These are phyloP conservation scores for Halcyon chelicuti DNA, from an alignment of 2,797 vertebrate genomes.

Conservation along the genomic window DNA sequence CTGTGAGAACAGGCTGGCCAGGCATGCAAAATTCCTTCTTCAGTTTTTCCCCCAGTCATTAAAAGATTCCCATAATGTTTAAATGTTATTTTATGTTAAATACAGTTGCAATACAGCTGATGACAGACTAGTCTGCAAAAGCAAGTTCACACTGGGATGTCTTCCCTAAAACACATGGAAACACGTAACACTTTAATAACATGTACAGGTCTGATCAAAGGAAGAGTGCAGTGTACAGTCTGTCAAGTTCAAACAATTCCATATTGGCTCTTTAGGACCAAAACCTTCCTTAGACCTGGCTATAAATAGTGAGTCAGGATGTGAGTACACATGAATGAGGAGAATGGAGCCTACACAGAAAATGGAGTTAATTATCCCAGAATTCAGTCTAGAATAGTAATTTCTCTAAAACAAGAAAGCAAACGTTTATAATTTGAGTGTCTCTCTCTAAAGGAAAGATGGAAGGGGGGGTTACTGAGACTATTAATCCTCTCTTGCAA, in stretches of 20 bases:
- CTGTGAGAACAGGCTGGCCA: neutral
- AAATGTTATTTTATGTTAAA: neutral
- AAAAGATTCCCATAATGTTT: neutral
- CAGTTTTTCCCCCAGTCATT: neutral
- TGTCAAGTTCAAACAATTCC: neutral
- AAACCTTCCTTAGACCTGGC: neutral
- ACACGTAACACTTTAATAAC: neutral
- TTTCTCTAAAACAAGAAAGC: conserved; percentile 34
- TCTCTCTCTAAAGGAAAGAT: neutral
- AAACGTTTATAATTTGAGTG: neutral
- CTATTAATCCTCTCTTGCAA: conserved; percentile 39
- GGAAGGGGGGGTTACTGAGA: conserved; percentile 20
- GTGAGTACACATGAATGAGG: neutral
- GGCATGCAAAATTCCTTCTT: neutral
- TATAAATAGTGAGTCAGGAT: neutral
- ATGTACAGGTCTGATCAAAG: neutral
- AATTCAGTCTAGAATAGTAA: conserved; percentile 4
- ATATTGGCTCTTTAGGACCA: neutral
- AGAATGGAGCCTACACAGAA: neutral
- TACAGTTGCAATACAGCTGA: neutral
- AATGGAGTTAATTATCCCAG: neutral
- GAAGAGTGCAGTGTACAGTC: neutral
- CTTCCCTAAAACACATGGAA: neutral
- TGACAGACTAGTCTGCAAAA: neutral
- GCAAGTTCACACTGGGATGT: neutral